A percentile compares a stretch with the other conserved stretches of the same genome.
These are phyloP conservation scores for Ochlodes sylvanus DNA, from an alignment of 2,888 invertebrate species.

Conservation along the genomic window DNA sequence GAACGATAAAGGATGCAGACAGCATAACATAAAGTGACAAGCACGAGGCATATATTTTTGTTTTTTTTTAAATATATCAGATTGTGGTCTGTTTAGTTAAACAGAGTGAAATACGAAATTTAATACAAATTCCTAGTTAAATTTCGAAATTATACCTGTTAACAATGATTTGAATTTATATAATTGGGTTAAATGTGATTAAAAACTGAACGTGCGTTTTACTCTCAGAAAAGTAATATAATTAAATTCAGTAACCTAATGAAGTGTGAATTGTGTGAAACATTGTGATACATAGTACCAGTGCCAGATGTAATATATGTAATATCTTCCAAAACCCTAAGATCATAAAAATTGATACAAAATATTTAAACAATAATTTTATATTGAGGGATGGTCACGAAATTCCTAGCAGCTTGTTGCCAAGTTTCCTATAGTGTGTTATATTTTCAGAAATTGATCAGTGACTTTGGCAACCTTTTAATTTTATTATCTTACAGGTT, in stretches of 20 bases:
- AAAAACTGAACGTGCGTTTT: neutral
- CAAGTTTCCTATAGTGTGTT: neutral
- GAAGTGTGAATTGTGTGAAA: conserved; percentile 22
- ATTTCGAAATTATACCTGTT: conserved; percentile 6
- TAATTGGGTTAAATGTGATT: too few species aligned
- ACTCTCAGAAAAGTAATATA: neutral
- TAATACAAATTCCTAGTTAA: neutral
- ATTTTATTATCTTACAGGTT: neutral
- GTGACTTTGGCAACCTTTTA: neutral
- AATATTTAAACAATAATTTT: neutral
- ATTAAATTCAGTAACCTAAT: conserved; percentile 24
- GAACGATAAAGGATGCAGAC: neutral
- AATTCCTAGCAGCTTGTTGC: neutral
- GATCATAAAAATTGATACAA: neutral
- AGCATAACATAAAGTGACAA: conserved; percentile 5
- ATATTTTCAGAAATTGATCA: neutral
- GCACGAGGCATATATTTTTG: neutral
- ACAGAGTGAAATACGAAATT: conserved; percentile 5
- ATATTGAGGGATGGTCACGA: neutral
- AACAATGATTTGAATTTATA: neutral
- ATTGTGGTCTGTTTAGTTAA: neutral
- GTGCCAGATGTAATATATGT: conserved; percentile 13
- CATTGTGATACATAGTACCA: conserved; percentile 29
- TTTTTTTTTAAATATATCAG: too few species aligned
- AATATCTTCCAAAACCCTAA: neutral